Evolutionary conservation across 2,888 invertebrate genomes (phyloP), one percentile per base, ranked within the genome.

Genomic region (Oithona nana): DNA sequence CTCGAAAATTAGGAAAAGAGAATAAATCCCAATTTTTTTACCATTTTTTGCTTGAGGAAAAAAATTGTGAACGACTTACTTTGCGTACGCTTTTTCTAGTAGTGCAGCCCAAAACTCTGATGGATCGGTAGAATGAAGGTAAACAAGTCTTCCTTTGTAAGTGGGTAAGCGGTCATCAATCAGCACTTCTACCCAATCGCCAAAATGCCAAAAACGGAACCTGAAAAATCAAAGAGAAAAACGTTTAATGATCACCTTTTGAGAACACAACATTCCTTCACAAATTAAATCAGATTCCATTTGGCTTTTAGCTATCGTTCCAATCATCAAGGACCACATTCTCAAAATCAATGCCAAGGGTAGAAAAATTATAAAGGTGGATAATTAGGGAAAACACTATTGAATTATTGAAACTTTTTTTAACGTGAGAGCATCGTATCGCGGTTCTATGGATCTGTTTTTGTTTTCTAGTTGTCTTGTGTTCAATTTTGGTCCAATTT

Each of bases 141-240:
- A 80, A 59, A 83, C 76, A 28, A 82, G 76, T 63, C 81, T 75
- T 57, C 81, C 80, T 68, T 79, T 79, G 70, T 80, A 79, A 13
- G 82, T 81, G 52, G 86, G 86, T 68, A 86, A 75, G 68, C 81
- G 77, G 73, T 86, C 86, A 73, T 87, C 86, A 63, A 86, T 79
- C 28, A 80, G 72, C 61, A 86, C 78, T 70, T 85, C 84, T 66
- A 79, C 79, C 85, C 85, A 86, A 69, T 79, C 78, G 8, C 84
- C 85, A 72, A 83, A 86, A 73, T 83, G 83, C 86, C 86, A 86
- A 73, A 86, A 84, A 30, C 80, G 75, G 73, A 84, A 84, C 71
- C 82, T 82, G 72, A 50, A 71, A 71, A 62, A 66, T 65, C 64
- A 29, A 20, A 63, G 24, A 30, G n/a, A 56, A 31, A 20, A 22